A percentile compares a stretch with the other conserved stretches of the same genome.
phyloP scores from a whole-genome alignment of 1,140 invertebrate genomes.

The Saccostrea cuccullata region DNA sequence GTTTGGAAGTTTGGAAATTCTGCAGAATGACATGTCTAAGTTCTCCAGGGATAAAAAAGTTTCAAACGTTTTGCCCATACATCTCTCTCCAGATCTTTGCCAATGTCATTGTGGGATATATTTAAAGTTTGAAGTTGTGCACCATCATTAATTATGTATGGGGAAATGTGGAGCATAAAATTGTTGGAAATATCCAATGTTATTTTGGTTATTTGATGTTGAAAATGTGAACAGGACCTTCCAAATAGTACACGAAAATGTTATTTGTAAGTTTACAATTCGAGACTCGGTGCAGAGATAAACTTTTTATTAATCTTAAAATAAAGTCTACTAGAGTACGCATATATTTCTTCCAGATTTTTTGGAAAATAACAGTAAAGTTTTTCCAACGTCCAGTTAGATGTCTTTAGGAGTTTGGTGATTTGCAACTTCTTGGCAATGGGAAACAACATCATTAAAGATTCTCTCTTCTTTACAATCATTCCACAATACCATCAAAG shows the following conservation, averaged over 20 bases:
- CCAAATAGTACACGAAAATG: neutral
- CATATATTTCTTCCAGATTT: no score
- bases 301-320: no score
- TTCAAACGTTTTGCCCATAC: neutral
- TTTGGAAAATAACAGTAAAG: no score
- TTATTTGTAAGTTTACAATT: neutral
- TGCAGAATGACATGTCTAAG: neutral
- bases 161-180: neutral
- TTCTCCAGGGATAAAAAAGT: neutral
- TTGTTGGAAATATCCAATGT: neutral
- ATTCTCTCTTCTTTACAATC: no score
- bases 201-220: neutral
- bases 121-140: neutral
- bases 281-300: neutral
- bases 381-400: no score
- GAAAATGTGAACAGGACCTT: neutral
- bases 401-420: no score
- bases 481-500: no score
- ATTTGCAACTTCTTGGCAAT: no score
- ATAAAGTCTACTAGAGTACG: no score
- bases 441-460: no score
- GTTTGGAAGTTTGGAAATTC: neutral
- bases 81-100: neutral
- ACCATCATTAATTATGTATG: neutral
- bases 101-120: neutral